Conservation (phyloP, 37 sponge, comb jelly and placozoan genomes). For the Bolinopsis microptera region DNA sequence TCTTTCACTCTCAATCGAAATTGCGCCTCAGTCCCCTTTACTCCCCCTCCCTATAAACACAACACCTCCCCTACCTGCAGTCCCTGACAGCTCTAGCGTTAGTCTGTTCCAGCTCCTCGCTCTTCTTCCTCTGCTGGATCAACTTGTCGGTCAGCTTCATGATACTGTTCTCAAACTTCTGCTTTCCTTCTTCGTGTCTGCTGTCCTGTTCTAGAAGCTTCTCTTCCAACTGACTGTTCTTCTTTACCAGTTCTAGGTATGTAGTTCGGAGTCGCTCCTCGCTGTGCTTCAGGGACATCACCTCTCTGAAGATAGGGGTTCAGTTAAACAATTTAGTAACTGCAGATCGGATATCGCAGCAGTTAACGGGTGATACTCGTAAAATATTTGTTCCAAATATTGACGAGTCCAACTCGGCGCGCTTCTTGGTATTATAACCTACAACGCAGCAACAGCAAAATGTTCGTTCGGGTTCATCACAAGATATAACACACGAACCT, state of each 20-base stretch:
- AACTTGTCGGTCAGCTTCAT: conserved; percentile 53
- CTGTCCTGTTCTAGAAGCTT: conserved; percentile 34
- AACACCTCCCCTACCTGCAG: too few species aligned
- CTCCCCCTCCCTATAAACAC: too few species aligned
- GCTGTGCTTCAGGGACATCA: conserved; percentile 55
- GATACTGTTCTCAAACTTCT: conserved; percentile 9
- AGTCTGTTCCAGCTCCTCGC: conserved; percentile 45
- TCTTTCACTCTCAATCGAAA: too few species aligned
- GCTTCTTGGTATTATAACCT: too few species aligned
- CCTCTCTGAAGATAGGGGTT: background rate
- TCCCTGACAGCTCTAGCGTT: conserved; percentile 53
- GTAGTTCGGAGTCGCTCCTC: background rate
- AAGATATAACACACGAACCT: too few species aligned
- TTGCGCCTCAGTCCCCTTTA: too few species aligned
- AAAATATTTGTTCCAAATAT: too few species aligned
- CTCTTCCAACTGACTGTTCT: conserved; percentile 30
- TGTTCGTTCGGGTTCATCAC: too few species aligned
- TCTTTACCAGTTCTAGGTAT: conserved; percentile 15
- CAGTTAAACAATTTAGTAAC: background rate
- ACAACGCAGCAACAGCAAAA: too few species aligned
- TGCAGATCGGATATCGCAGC: too few species aligned
- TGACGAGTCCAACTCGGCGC: too few species aligned
- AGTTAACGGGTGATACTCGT: too few species aligned
- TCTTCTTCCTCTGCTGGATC: conserved; percentile 27
- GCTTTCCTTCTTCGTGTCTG: conserved; percentile 27